Evolutionary conservation across 2,797 vertebrate genomes (phyloP).

Genomic region (Ibycter americanus): DNA sequence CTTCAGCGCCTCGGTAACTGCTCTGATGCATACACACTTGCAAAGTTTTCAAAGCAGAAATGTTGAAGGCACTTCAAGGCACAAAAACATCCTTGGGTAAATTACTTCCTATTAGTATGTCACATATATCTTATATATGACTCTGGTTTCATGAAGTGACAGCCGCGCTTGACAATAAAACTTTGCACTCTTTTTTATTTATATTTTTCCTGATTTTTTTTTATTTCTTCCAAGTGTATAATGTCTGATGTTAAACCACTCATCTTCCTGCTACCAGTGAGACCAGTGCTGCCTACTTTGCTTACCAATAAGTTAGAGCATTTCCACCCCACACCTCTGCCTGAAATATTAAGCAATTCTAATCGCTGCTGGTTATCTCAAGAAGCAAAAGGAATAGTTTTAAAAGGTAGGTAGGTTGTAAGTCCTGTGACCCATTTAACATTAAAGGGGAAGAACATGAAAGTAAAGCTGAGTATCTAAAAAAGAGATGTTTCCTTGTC

Average conservation of each 20-base stretch:
- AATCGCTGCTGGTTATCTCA: not conserved
- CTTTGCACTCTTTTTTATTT: slow-evolving; percentile 81
- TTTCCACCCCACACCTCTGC: not conserved
- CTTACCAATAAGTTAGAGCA: slow-evolving; percentile 22
- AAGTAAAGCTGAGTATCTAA: not conserved
- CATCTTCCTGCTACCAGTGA: slow-evolving; percentile 50
- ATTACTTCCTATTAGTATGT: slow-evolving; percentile 85
- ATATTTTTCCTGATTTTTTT: slow-evolving; percentile 76
- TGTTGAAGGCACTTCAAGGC: slow-evolving; percentile 80
- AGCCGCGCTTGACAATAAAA: slow-evolving; percentile 80
- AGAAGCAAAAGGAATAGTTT: not conserved
- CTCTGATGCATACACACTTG: slow-evolving; percentile 75
- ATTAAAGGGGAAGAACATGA: not conserved
- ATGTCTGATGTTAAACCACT: slow-evolving; percentile 55
- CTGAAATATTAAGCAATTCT: not conserved
- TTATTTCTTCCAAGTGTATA: slow-evolving; percentile 69
- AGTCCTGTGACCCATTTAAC: not conserved
- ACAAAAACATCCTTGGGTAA: slow-evolving; percentile 83
- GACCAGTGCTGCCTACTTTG: not conserved
- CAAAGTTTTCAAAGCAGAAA: slow-evolving; percentile 75
- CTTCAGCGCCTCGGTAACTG: slow-evolving; percentile 58
- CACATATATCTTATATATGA: slow-evolving; percentile 84
- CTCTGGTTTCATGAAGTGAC: slow-evolving; percentile 80
- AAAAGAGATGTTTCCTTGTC: not conserved
- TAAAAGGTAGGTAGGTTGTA: not conserved